Conservation (phyloP, 1,140 invertebrate species). For the Halyomorpha halys region DNA sequence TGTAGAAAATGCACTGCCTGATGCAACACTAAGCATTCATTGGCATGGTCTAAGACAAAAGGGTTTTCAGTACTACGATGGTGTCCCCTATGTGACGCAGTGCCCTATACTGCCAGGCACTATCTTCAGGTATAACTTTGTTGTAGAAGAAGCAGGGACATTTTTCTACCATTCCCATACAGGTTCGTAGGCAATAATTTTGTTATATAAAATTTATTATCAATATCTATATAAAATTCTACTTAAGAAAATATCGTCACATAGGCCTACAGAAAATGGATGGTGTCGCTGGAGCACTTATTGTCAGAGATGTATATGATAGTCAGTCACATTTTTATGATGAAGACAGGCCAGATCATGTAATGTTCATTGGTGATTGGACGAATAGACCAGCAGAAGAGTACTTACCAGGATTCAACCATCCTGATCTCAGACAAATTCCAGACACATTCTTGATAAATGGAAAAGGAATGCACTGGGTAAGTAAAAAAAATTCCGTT, state of each 20-base stretch:
- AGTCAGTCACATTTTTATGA: constrained; percentile 56
- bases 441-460: constrained; percentile 45
- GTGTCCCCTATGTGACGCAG: constrained; percentile 59
- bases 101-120: constrained; percentile 49
- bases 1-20: constrained; percentile 44
- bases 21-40: constrained; percentile 41
- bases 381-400: constrained; percentile 51
- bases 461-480: background rate
- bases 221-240: background rate
- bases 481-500: constrained; percentile 43
- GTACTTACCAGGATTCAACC: constrained; percentile 66
- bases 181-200: constrained; percentile 34
- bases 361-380: constrained; percentile 69
- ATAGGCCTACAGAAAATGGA: constrained; percentile 70
- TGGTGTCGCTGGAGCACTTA: constrained; percentile 64
- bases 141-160: constrained; percentile 43
- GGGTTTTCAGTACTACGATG: constrained; percentile 47
- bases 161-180: constrained; percentile 59
- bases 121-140: constrained; percentile 47
- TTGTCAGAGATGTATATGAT: constrained; percentile 51
- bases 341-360: constrained; percentile 56
- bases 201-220: constrained; percentile 8
- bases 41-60: constrained; percentile 44
- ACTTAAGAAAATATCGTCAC: too few relatives aligned
- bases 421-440: constrained; percentile 45